Conservation (phyloP, 2,797 vertebrate species). For the Nannoperca australis region DNA sequence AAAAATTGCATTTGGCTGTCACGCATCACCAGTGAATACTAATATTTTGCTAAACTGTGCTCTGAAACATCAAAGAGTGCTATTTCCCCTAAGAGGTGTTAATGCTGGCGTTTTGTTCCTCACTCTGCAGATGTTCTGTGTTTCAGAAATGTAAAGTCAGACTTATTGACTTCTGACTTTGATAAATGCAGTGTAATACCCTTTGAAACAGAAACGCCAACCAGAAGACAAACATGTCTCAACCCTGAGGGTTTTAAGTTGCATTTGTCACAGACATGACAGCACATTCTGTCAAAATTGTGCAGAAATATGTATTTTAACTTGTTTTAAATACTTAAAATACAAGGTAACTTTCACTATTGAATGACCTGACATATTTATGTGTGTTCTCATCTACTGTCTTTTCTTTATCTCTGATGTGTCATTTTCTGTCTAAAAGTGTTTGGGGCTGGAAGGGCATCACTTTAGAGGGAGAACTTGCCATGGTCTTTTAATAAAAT, state of each 20-base stretch:
- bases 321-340: not conserved
- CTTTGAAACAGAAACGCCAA: constrained; percentile 31
- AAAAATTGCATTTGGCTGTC: constrained; percentile 63
- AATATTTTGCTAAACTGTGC: constrained; percentile 77
- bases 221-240: constrained; percentile 31
- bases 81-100: constrained; percentile 45
- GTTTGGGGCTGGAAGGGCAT: not conserved
- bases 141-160: constrained; percentile 47
- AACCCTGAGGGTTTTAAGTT: constrained; percentile 12
- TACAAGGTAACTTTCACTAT: not conserved
- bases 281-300: not conserved
- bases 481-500: not conserved
- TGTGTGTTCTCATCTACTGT: not conserved
- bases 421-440: not conserved
- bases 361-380: not conserved
- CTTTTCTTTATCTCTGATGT: not conserved
- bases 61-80: constrained; percentile 51
- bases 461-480: not conserved
- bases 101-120: constrained; percentile 51
- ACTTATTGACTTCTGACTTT: constrained; percentile 56
- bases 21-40: constrained; percentile 70
- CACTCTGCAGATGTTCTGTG: constrained; percentile 56
- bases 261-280: not conserved
- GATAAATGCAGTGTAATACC: constrained; percentile 43
- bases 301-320: constrained; percentile 10